Base-by-base conservation (phyloP, 2,888 invertebrate genomes). In the Scaptomyza flava region DNA sequence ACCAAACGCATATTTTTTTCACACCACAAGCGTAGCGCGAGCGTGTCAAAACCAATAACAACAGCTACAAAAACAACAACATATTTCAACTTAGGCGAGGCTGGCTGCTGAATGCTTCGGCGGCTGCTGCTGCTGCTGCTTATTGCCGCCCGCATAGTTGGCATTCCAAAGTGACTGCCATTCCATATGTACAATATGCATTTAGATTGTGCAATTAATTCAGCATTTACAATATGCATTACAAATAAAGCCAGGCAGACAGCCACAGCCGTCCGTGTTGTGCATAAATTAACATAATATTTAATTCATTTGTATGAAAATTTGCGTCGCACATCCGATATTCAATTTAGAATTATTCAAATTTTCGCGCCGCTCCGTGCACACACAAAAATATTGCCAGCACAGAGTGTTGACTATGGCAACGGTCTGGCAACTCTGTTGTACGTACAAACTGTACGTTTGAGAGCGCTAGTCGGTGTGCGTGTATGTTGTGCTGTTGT, bases 161-260 rank as follows among this genome's bases (percentile, higher is more conserved):
- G 74, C 63, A 83, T 83, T 73, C 82, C 82, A 81, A 79, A 67
- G 77, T 82, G 82, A 86, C 86, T 63, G 80, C 64, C 67, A 63
- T 69, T 66, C 43, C 34, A 46, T 51, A 57, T 45, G 53, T 63
- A 67, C n/a, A 23, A 51, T 72, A 56, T 66, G 71, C 50, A 60
- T 57, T 60, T 77, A 68, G 70, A 87, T 82, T 85, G 88, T 82
- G 88, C 88, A 83, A 83, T 83, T 83, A 88, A 83, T 83, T 79
- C 80, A 83, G 20, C 77, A 77, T 81, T 81, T 80, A 74, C 71
- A 64, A 79, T 76, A 77, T 77, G 58, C 80, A 76, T 60, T 79
- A 73, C 79, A 67, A 67, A 68, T 65, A 64, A 63, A 46, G 70
- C 48, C 45, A 38, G n/a, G 4, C 56, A 53, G 36, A 42, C 48